phyloP scores from a whole-genome alignment of 2,888 invertebrate species.

The Panopea generosa region DNA sequence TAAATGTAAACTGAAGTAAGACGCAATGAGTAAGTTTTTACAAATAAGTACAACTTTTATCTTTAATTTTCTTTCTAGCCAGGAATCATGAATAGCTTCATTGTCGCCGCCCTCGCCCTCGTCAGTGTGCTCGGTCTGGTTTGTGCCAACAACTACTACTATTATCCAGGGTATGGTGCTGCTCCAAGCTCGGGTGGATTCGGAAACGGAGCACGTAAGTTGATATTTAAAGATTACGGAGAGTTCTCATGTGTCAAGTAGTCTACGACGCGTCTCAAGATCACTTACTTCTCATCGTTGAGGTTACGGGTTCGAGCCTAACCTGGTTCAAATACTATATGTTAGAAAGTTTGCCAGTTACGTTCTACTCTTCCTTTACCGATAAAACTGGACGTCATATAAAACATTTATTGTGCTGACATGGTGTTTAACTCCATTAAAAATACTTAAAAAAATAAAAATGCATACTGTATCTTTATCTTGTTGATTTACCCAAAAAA shows the following conservation, averaged over 20 bases:
- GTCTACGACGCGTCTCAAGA: background rate
- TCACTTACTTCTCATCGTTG: too few species aligned
- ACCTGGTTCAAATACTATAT: too few species aligned
- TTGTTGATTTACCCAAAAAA: too few species aligned
- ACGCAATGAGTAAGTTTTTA: background rate
- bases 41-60: background rate
- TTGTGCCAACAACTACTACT: too few species aligned
- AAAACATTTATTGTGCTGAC: too few species aligned
- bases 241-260: background rate
- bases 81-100: constrained; percentile 30
- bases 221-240: background rate
- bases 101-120: constrained; percentile 28
- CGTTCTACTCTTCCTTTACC: too few species aligned
- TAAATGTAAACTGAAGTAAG: constrained; percentile 19
- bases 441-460: too few species aligned
- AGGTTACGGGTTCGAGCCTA: too few species aligned
- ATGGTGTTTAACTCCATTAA: too few species aligned
- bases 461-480: too few species aligned
- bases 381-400: too few species aligned
- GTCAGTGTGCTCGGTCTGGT: constrained; percentile 30
- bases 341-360: too few species aligned
- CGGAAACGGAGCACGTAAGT: constrained; percentile 28
- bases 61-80: constrained; percentile 4
- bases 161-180: background rate
- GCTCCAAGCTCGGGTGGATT: background rate